These are phyloP conservation scores for Halcyon chelicuti DNA, from an alignment of 2,797 vertebrate species.

Conservation along the genomic window DNA sequence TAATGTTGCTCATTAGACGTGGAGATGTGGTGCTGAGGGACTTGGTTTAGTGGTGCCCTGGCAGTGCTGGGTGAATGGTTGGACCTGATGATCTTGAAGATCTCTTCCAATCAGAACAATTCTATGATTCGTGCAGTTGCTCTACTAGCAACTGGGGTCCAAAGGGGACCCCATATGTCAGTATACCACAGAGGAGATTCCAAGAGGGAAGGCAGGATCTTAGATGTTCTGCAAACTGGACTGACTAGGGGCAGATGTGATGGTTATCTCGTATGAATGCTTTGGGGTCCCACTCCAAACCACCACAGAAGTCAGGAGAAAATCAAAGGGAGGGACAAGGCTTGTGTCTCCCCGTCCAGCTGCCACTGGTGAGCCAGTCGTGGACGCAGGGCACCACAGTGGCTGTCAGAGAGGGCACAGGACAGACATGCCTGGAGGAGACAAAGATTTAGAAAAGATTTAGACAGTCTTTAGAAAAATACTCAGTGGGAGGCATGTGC, in stretches of 20 bases:
- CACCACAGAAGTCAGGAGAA: background rate
- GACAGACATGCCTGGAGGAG: background rate
- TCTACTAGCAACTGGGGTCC: background rate
- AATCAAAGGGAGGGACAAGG: background rate
- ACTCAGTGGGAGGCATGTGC: background rate
- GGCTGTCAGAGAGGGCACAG: background rate
- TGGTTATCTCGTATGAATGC: background rate
- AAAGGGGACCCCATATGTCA: background rate
- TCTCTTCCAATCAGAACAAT: background rate
- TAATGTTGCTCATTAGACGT: background rate
- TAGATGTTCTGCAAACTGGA: background rate
- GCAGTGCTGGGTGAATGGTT: background rate
- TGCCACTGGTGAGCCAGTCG: fast-evolving
- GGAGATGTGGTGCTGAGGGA: background rate
- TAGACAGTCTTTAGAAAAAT: background rate
- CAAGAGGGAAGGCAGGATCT: background rate
- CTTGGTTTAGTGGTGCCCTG: background rate
- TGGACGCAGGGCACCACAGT: fast-evolving
- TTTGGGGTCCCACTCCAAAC: background rate
- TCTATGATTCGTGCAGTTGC: background rate
- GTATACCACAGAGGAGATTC: fast-evolving
- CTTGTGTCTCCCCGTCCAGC: background rate
- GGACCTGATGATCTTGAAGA: background rate
- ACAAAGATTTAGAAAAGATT: background rate
- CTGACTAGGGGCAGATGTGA: background rate